A percentile compares a stretch with the other conserved stretches of the same genome.
Evolutionary conservation across 2,113 vertebrate genomes (phyloP).

Genomic region (Poeciliopsis prolifica): DNA sequence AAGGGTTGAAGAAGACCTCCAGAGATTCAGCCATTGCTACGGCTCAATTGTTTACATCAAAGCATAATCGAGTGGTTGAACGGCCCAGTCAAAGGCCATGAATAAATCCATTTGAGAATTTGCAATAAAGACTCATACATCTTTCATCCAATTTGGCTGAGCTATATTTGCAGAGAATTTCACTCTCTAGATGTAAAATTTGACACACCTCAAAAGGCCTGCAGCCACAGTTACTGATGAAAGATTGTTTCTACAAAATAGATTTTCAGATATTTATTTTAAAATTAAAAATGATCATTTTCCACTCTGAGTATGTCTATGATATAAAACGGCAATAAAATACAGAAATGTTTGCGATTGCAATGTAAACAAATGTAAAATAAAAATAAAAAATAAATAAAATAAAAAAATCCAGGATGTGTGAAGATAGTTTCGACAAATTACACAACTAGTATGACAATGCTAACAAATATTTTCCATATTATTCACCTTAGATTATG

Average conservation of each 20-base stretch:
- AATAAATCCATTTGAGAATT: no score
- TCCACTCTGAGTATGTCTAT: no score
- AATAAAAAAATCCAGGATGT: neutral
- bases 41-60: no score
- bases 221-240: neutral
- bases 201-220: neutral
- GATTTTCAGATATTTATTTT: neutral
- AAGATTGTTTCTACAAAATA: neutral
- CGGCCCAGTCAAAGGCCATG: no score
- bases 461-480: neutral
- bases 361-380: neutral
- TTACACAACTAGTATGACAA: neutral
- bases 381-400: neutral
- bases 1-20: no score
- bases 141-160: no score
- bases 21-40: no score
- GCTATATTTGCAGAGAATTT: neutral
- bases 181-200: neutral
- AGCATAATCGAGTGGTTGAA: no score
- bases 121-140: no score
- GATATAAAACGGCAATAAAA: neutral
- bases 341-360: no score
- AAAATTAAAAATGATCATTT: no score
- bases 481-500: conserved; percentile 7
- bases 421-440: neutral